phyloP scores from a whole-genome alignment of 37 sponge, comb jelly and placozoan species.

The Halichondria panicea region DNA sequence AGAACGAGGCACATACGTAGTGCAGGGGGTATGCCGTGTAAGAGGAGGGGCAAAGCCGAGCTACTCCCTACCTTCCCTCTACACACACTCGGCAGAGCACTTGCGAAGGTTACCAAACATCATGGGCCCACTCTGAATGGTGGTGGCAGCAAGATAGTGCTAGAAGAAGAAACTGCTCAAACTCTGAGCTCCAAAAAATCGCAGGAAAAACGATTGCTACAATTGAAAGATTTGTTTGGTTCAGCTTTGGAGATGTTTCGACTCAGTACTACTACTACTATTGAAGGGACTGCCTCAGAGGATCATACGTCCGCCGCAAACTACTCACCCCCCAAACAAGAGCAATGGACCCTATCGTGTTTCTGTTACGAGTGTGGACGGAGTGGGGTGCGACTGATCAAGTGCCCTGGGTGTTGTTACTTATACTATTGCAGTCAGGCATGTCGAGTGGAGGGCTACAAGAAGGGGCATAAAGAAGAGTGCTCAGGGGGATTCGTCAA shows the following conservation, averaged over 20 bases:
- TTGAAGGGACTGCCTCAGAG: too few relatives aligned
- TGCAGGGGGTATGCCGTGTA: background rate
- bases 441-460: constrained; percentile 59
- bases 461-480: constrained; percentile 64
- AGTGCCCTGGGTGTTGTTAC: constrained; percentile 51
- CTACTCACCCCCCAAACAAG: background rate
- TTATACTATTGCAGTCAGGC: constrained; percentile 65
- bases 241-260: too few relatives aligned
- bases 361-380: constrained; percentile 79
- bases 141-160: too few relatives aligned
- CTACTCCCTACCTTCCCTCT: background rate
- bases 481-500: constrained; percentile 33
- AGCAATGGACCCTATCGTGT: constrained; percentile 25
- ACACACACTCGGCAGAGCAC: background rate
- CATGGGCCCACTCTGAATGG: too few relatives aligned
- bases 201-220: too few relatives aligned
- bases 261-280: background rate
- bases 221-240: too few relatives aligned
- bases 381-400: constrained; percentile 44
- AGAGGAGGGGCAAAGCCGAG: background rate
- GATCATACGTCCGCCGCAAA: too few relatives aligned
- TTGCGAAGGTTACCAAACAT: background rate
- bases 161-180: too few relatives aligned
- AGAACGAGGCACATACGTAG: background rate
- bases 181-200: too few relatives aligned